Evolutionary conservation across 2,113 vertebrate species (phyloP).

Genomic region (Rhipidura dahli): DNA sequence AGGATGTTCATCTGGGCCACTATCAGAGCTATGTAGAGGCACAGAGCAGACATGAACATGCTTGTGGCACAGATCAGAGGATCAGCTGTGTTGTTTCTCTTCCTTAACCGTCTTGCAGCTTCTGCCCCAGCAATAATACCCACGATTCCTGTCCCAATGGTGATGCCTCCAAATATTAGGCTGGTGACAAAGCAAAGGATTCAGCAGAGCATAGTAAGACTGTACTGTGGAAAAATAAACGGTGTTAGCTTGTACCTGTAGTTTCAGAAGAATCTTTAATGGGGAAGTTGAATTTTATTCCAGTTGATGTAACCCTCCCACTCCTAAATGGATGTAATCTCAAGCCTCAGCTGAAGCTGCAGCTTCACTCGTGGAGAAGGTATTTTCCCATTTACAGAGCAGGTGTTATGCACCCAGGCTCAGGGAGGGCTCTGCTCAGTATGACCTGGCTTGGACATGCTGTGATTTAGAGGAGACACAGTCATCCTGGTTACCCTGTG

Average conservation of each 20-base stretch:
- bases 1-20: constrained; percentile 75
- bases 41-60: constrained; percentile 80
- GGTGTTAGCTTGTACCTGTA: neutral
- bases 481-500: neutral
- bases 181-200: constrained; percentile 68
- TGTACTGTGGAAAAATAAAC: neutral
- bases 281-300: neutral
- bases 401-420: neutral
- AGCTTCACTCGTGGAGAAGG: neutral
- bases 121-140: constrained; percentile 80
- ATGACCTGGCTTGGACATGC: neutral
- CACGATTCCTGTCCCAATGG: constrained; percentile 79
- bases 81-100: constrained; percentile 77
- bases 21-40: constrained; percentile 79
- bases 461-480: neutral
- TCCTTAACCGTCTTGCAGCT: constrained; percentile 74
- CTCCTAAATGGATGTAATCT: neutral
- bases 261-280: neutral
- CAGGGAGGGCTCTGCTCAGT: neutral
- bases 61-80: constrained; percentile 89
- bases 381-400: neutral
- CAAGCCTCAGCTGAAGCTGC: neutral
- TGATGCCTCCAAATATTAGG: constrained; percentile 84
- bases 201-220: neutral
- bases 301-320: neutral